These are phyloP conservation scores for Pogonocherus hispidulus DNA, from an alignment of 2,888 invertebrate species.

Conservation along the genomic window DNA sequence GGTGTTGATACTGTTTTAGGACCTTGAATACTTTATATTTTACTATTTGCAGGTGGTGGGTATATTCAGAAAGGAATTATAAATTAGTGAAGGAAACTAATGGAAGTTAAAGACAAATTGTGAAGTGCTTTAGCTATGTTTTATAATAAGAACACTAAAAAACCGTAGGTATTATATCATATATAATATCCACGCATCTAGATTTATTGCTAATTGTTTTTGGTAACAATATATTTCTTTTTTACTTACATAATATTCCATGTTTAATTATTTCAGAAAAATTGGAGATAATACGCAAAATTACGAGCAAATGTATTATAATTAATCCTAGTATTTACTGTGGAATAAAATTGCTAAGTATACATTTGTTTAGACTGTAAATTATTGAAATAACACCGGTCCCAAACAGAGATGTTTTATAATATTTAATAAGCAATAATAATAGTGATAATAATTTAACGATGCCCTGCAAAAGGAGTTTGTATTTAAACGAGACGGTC, in stretches of 20 bases:
- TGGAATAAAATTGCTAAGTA: slow-evolving; percentile 24
- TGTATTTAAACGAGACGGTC: slow-evolving; percentile 31
- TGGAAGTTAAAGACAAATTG: too few species aligned
- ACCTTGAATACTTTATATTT: too few species aligned
- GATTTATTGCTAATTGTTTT: neutral
- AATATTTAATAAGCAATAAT: slow-evolving; percentile 35
- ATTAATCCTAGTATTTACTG: slow-evolving; percentile 8
- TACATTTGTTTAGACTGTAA: slow-evolving; percentile 30
- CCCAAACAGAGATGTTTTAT: slow-evolving; percentile 25
- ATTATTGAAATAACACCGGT: slow-evolving; percentile 10
- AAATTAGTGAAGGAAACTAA: too few species aligned
- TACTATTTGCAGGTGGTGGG: too few species aligned
- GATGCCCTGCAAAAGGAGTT: slow-evolving; percentile 29
- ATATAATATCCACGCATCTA: too few species aligned
- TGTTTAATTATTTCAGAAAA: neutral
- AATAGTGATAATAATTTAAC: slow-evolving; percentile 32
- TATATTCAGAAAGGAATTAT: too few species aligned
- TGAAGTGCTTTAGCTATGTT: too few species aligned
- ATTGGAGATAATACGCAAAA: slow-evolving; percentile 3
- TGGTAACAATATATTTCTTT: neutral
- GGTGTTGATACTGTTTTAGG: too few species aligned
- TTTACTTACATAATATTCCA: neutral
- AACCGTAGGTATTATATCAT: too few species aligned
- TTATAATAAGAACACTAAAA: too few species aligned
- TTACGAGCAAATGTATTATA: slow-evolving; percentile 13